These are phyloP conservation scores for Willisornis vidua DNA, from an alignment of 2,113 vertebrate genomes.

Conservation along the genomic window DNA sequence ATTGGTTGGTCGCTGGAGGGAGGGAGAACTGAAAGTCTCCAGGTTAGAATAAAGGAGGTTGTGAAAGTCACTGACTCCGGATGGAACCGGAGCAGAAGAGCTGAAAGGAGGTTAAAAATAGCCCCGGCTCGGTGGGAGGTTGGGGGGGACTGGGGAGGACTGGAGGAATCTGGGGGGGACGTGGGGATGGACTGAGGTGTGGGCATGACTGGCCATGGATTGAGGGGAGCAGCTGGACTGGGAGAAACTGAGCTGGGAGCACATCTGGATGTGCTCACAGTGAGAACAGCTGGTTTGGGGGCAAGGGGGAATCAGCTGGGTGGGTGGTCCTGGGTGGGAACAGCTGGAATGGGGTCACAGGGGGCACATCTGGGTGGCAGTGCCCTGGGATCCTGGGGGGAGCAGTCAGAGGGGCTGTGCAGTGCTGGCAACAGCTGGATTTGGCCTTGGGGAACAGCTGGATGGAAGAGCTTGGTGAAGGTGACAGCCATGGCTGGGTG, in stretches of 20 bases:
- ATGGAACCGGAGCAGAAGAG: neutral
- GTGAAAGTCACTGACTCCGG: neutral
- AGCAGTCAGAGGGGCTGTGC: neutral
- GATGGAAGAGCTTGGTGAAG: accelerated
- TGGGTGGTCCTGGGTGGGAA: neutral
- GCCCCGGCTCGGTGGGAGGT: neutral
- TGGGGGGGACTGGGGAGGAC: neutral
- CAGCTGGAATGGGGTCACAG: neutral
- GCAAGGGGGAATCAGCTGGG: neutral
- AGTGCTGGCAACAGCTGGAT: neutral
- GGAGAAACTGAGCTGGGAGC: neutral
- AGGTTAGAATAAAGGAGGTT: neutral
- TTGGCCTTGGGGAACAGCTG: neutral
- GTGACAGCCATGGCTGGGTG: accelerated
- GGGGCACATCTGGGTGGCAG: neutral
- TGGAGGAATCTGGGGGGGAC: no score
- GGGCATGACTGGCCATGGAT: neutral
- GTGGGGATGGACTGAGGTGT: neutral
- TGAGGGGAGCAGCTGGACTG: neutral
- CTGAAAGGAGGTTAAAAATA: slow-evolving; percentile 3
- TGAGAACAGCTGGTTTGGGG: neutral
- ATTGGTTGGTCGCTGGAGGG: neutral
- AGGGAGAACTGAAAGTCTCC: neutral
- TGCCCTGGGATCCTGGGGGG: neutral
- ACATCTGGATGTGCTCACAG: neutral